Percentiles rank a stretch among this genome's conserved stretches.
These are phyloP conservation scores for Microtus richardsoni DNA, from an alignment of 2,113 vertebrate genomes.

Conservation along the genomic window DNA sequence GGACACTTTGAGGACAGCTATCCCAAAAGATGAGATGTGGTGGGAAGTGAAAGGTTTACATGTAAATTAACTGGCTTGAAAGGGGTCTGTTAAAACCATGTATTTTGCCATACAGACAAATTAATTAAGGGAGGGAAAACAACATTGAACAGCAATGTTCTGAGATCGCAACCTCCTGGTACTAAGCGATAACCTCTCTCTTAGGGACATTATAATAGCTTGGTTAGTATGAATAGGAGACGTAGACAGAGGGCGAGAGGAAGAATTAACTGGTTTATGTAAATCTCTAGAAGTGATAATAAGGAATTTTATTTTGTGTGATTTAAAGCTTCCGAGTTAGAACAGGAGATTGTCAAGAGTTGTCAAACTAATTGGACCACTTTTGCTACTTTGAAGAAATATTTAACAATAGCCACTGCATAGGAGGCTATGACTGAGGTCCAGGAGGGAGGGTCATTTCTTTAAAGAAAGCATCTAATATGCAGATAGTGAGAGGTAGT, in stretches of 20 bases:
- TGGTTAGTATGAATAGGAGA: not conserved
- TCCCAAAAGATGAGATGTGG: not conserved
- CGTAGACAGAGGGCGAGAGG: not conserved
- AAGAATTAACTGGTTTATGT: not conserved
- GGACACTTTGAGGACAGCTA: not conserved
- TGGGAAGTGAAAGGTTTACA: not conserved
- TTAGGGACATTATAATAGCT: not conserved
- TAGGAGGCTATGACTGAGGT: not conserved
- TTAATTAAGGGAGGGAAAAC: not conserved
- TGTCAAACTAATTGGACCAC: not conserved
- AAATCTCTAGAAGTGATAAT: not conserved
- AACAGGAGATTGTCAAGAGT: not conserved
- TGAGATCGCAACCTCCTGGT: not conserved
- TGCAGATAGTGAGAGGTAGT: not conserved
- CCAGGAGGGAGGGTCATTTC: not conserved
- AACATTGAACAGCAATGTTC: not conserved
- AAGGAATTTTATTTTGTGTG: not conserved
- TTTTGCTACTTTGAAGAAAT: not conserved
- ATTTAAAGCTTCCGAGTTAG: not conserved
- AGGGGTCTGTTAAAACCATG: not conserved
- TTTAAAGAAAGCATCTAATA: not conserved
- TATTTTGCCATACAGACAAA: not conserved
- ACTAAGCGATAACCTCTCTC: rapidly evolving
- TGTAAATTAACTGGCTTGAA: not conserved
- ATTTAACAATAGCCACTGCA: not conserved